Evolutionary conservation across 1,140 invertebrate genomes (phyloP), one percentile per base, ranked within the genome.

Genomic region (Apis florea): DNA sequence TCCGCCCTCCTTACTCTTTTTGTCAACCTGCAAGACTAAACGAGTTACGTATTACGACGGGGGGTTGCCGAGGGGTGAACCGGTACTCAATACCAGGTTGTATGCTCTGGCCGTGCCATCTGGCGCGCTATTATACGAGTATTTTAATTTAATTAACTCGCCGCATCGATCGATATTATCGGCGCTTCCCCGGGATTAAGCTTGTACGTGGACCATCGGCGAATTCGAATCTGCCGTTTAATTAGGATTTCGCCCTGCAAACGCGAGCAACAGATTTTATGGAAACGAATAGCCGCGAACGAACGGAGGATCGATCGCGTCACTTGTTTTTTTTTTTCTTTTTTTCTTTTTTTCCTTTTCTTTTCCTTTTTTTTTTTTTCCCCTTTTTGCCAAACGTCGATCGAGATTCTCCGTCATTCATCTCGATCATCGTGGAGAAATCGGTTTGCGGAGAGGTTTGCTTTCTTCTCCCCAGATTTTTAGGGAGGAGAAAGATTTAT

Each of bases 111-210:
- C 87, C 83, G 83, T 87, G 91, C 93, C 93, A 93, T 93, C 92
- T 93, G 92, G 91, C 91, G 63, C 88, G 89, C 92, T 93, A 93
- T 93, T 93, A 93, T 91, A 93, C 90, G 90, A 93, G 92, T 92
- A 93, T 93, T 93, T 93, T 93, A 93, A 93, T 93, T 93, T 93
- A 93, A 93, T 93, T 93, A 92, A 93, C 92, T 93, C 86, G 88
- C 85, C 90, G 90, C 88, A 91, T 92, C 90, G 92, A 92, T 93
- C 92, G 92, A 93, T 93, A 93, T 93, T 93, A 93, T 93, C 91
- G 90, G 91, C 88, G 89, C 90, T 92, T 92, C 89, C 85, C 84
- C 79, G 83, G 92, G 91, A 93, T 93, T 93, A 93, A 93, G 90
- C 91, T 90, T 93, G 92, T 93, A 90, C 88, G 90, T 83, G 87